A percentile compares a stretch with the other conserved stretches of the same genome.
Evolutionary conservation across 35 echinoderm and acorn worm species (phyloP).

Genomic region (Strongylocentrotus purpuratus): DNA sequence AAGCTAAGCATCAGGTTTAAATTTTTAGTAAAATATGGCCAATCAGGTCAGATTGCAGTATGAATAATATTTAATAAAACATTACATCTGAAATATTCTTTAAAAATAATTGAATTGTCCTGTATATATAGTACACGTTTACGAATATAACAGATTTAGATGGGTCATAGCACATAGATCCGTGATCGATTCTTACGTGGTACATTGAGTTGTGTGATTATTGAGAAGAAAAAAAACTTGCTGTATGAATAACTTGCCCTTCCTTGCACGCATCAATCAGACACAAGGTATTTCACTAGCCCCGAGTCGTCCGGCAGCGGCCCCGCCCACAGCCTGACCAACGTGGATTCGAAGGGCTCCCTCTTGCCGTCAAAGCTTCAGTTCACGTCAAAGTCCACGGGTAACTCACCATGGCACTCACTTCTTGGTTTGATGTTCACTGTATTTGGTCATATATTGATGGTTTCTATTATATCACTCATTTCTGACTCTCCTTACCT

Average conservation of each 20-base stretch:
- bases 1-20: too few relatives aligned
- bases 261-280: constrained; percentile 42
- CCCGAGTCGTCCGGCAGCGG: constrained; percentile 9
- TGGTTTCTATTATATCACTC: not conserved
- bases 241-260: not conserved
- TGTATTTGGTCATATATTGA: not conserved
- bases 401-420: constrained; percentile 1
- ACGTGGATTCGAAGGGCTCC: constrained; percentile 24
- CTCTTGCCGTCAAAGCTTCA: constrained; percentile 19
- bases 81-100: too few relatives aligned
- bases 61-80: too few relatives aligned
- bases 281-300: constrained; percentile 42
- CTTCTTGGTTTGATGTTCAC: constrained; percentile 10
- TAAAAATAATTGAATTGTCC: too few relatives aligned
- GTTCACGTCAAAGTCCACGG: not conserved
- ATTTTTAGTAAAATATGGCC: too few relatives aligned
- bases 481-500: not conserved
- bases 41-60: too few relatives aligned
- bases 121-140: too few relatives aligned
- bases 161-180: too few relatives aligned
- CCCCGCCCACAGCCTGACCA: constrained; percentile 13
- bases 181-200: too few relatives aligned
- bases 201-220: too few relatives aligned
- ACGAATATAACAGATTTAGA: too few relatives aligned
- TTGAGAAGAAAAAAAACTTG: too few relatives aligned